Conservation (phyloP, 2,797 vertebrate species). For the Sebastolobus altivelis region DNA sequence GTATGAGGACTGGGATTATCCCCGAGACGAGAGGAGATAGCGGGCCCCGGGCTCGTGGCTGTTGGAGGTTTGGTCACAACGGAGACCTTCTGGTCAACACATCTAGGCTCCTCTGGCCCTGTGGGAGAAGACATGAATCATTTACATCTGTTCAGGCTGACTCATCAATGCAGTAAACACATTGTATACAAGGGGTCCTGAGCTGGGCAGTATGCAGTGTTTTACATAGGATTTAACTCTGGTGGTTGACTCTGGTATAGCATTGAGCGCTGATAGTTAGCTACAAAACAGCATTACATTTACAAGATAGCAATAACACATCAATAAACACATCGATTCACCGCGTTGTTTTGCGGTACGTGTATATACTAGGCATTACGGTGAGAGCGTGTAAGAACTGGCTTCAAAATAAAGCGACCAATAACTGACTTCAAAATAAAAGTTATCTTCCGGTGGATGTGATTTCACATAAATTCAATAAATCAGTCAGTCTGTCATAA, state of each 20-base stretch:
- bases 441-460: no score
- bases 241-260: not conserved
- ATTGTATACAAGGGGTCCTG: not conserved
- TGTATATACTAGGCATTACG: no score
- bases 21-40: constrained; percentile 62
- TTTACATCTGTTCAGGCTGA: constrained; percentile 17
- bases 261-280: not conserved
- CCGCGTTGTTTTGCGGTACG: no score
- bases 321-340: not conserved
- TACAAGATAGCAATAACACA: not conserved
- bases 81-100: constrained; percentile 63
- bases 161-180: not conserved
- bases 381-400: no score
- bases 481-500: no score
- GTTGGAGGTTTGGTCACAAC: constrained; percentile 57
- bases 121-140: constrained; percentile 22
- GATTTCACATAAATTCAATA: no score
- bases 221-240: not conserved
- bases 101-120: constrained; percentile 67
- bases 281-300: not conserved
- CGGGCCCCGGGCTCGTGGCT: constrained; percentile 71
- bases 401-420: no score
- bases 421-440: no score
- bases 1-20: constrained; percentile 58
- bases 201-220: not conserved